These are phyloP conservation scores for Tragelaphus buxtoni DNA, from an alignment of 2,113 vertebrate genomes.

Conservation along the genomic window DNA sequence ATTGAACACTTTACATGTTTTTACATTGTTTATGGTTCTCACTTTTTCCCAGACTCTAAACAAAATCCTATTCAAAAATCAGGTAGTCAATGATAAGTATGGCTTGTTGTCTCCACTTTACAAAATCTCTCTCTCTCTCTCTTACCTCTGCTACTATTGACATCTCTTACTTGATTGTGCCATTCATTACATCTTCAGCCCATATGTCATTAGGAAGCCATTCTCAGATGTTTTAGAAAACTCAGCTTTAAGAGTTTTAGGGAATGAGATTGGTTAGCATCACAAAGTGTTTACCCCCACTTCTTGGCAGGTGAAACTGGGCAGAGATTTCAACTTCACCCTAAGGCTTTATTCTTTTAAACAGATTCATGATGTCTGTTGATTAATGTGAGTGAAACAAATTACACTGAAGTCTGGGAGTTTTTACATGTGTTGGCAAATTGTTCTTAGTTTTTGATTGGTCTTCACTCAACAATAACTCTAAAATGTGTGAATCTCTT, in stretches of 20 bases:
- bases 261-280: not conserved
- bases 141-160: not conserved
- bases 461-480: not conserved
- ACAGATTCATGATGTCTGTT: not conserved
- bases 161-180: not conserved
- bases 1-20: not conserved
- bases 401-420: not conserved
- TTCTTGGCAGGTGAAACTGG: not conserved
- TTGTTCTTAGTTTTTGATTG: not conserved
- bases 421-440: not conserved
- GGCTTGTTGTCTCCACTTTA: not conserved
- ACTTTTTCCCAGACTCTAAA: not conserved
- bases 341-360: not conserved
- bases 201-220: not conserved
- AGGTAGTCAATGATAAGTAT: not conserved
- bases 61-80: not conserved
- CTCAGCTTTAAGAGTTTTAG: not conserved
- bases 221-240: not conserved
- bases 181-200: not conserved
- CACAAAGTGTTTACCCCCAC: not conserved
- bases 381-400: not conserved
- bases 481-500: not conserved
- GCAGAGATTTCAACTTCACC: not conserved
- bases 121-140: not conserved
- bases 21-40: not conserved